Conservation (phyloP, 2,113 vertebrate species). For the Oryzias woworae region DNA sequence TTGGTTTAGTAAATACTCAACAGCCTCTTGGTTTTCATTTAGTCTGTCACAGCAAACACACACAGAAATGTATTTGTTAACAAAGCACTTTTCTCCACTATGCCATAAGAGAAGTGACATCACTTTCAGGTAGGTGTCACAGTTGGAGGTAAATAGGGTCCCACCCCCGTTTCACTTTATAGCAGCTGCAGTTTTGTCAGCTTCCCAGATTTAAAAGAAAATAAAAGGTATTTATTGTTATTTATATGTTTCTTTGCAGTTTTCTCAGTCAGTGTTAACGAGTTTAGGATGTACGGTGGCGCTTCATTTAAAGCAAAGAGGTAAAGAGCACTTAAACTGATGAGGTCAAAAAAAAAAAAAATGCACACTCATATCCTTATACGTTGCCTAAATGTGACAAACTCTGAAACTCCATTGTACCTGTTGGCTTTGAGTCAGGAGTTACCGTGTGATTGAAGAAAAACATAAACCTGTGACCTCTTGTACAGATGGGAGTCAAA, state of each 20-base stretch:
- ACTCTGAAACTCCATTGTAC: conserved; percentile 19
- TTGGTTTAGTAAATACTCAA: background rate
- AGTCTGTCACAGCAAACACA: too few species aligned
- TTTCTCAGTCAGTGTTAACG: conserved; percentile 26
- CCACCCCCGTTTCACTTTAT: background rate
- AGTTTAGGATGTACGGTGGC: conserved; percentile 40
- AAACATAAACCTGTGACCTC: conserved; percentile 30
- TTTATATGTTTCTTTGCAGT: conserved; percentile 60
- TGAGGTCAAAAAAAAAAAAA: conserved; percentile 5
- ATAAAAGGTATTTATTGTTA: conserved; percentile 67
- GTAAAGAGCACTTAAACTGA: conserved; percentile 30
- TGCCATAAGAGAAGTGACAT: conserved; percentile 35
- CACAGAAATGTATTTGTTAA: background rate
- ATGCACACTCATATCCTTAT: background rate
- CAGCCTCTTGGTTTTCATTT: too few species aligned
- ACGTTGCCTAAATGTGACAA: background rate
- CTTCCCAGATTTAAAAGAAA: conserved; percentile 37
- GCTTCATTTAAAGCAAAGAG: conserved; percentile 45
- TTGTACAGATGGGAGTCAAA: conserved; percentile 47
- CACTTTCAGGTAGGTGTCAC: conserved; percentile 37
- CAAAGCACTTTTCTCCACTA: conserved; percentile 47
- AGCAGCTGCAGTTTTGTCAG: conserved; percentile 42
- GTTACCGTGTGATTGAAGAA: conserved; percentile 31
- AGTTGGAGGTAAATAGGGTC: conserved; percentile 21
- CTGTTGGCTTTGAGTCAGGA: conserved; percentile 59